Conservation (phyloP, 2,113 vertebrate genomes). For the Oncorhynchus masou region DNA sequence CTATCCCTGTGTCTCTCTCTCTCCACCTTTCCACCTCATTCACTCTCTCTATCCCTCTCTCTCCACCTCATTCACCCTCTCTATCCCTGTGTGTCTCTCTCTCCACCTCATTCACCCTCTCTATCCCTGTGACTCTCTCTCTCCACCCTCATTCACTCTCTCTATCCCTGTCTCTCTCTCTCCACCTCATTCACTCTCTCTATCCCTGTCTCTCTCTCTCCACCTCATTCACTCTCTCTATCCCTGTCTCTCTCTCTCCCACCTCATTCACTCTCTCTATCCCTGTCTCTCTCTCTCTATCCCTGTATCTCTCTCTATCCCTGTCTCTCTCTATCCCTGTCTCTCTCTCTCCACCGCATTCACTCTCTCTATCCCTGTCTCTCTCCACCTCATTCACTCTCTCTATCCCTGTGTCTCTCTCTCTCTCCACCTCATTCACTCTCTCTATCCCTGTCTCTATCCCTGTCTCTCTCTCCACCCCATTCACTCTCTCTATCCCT, state of each 20-base stretch:
- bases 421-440: conserved; percentile 40
- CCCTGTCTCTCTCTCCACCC: conserved; percentile 45
- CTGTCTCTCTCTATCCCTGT: conserved; percentile 9
- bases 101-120: conserved; percentile 18
- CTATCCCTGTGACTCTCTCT: no score
- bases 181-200: neutral
- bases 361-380: conserved; percentile 4
- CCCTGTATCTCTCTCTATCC: conserved; percentile 35
- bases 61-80: no score
- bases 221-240: conserved; percentile 26
- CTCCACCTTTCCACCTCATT: conserved; percentile 45
- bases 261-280: conserved; percentile 7
- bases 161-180: conserved; percentile 36
- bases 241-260: conserved; percentile 28
- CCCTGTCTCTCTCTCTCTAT: neutral
- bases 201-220: conserved; percentile 1
- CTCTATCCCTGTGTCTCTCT: conserved; percentile 3
- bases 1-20: conserved; percentile 42
- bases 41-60: neutral
- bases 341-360: conserved; percentile 29
- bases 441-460: conserved; percentile 2
- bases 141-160: no score
- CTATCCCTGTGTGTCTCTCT: conserved; percentile 28
- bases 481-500: conserved; percentile 17
- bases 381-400: conserved; percentile 9